A percentile compares a stretch with the other conserved stretches of the same genome.
Conservation (phyloP, 2,797 vertebrate genomes). For the Acanthurus lineatus region DNA sequence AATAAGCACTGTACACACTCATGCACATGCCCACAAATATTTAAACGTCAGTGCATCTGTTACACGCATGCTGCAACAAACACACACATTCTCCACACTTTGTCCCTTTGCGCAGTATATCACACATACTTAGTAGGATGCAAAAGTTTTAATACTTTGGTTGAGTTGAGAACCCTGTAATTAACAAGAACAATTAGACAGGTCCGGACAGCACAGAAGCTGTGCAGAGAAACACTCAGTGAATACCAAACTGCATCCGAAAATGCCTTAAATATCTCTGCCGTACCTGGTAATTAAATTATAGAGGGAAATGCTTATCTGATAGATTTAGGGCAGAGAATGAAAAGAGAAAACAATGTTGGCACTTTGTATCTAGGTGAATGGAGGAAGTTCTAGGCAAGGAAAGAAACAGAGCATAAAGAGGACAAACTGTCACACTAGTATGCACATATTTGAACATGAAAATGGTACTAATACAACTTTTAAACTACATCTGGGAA, state of each 20-base stretch:
- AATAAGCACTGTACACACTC: not conserved
- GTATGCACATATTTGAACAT: not conserved
- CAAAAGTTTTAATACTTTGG: constrained; percentile 45
- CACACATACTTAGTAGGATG: constrained; percentile 26
- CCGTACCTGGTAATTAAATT: constrained; percentile 61
- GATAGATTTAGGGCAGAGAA: constrained; percentile 31
- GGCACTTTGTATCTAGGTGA: constrained; percentile 1
- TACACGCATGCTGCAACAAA: constrained; percentile 5
- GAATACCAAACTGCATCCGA: constrained; percentile 53
- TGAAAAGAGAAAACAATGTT: constrained; percentile 4
- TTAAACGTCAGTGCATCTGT: not conserved
- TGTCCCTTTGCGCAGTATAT: constrained; percentile 7
- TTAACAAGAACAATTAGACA: constrained; percentile 76
- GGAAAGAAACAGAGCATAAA: not conserved
- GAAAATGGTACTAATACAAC: not conserved
- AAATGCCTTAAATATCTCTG: constrained; percentile 58
- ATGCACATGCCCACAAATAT: not conserved
- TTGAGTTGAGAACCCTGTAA: constrained; percentile 59
- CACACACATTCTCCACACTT: constrained; percentile 5
- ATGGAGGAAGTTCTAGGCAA: not conserved
- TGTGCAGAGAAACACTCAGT: constrained; percentile 32
- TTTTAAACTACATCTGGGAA: not conserved
- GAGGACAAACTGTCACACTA: not conserved
- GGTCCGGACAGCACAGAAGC: constrained; percentile 64
- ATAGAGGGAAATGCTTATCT: constrained; percentile 43